phyloP scores from a whole-genome alignment of 2,888 invertebrate genomes.

The Shargacucullia verbasci region DNA sequence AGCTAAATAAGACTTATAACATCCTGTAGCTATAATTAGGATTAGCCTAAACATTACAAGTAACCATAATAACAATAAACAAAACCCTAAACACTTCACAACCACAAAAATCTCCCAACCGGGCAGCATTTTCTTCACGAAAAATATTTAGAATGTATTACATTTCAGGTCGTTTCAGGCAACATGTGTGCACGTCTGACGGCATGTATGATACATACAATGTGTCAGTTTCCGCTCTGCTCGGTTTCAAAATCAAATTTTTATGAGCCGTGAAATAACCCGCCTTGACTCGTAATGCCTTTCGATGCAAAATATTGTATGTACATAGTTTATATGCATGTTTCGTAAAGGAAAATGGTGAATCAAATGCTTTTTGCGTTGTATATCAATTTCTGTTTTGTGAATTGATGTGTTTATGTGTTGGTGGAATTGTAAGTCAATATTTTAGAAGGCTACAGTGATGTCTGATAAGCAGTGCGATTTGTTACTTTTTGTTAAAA shows the following conservation, averaged over 20 bases:
- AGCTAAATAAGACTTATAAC: too few relatives aligned
- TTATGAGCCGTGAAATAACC: slow-evolving; percentile 71
- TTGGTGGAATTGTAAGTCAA: too few relatives aligned
- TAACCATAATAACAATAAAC: too few relatives aligned
- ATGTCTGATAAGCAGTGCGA: too few relatives aligned
- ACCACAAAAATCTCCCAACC: slow-evolving; percentile 8
- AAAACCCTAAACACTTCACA: slow-evolving; percentile 3
- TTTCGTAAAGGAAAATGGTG: slow-evolving; percentile 25
- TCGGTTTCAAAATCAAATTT: slow-evolving; percentile 68
- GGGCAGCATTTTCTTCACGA: slow-evolving; percentile 11
- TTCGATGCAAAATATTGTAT: slow-evolving; percentile 60
- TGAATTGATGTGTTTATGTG: too few relatives aligned
- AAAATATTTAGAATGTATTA: slow-evolving; percentile 45
- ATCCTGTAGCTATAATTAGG: too few relatives aligned
- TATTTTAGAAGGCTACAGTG: too few relatives aligned
- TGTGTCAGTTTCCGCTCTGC: slow-evolving; percentile 62
- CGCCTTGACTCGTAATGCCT: slow-evolving; percentile 51
- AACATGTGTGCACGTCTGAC: slow-evolving; percentile 49
- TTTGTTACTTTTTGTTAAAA: too few relatives aligned
- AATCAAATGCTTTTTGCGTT: slow-evolving; percentile 43
- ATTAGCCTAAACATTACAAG: too few relatives aligned
- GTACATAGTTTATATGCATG: slow-evolving; percentile 44
- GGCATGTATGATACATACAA: slow-evolving; percentile 63
- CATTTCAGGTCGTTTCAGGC: slow-evolving; percentile 35
- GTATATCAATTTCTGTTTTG: slow-evolving; percentile 37